phyloP scores from a whole-genome alignment of 2,113 vertebrate species.

The Clarias magur region DNA sequence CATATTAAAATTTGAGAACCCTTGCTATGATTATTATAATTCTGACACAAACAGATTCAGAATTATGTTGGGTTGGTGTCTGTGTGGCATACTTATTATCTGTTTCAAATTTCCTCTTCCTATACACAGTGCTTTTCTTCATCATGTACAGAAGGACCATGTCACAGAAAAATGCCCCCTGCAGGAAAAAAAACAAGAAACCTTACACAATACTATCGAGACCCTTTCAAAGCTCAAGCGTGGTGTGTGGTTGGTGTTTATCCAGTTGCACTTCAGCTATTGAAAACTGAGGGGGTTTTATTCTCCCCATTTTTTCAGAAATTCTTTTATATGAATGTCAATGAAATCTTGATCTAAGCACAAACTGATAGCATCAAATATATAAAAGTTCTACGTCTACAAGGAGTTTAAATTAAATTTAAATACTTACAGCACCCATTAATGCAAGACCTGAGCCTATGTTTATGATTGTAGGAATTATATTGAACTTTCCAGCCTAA shows the following conservation, averaged over 20 bases:
- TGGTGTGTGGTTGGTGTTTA: not conserved
- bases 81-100: conserved; percentile 68
- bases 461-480: conserved; percentile 85
- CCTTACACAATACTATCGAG: not conserved
- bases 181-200: conserved; percentile 36
- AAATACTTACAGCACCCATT: conserved; percentile 85
- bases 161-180: conserved; percentile 89
- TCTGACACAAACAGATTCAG: not conserved
- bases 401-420: not conserved
- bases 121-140: conserved; percentile 82
- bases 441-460: conserved; percentile 83
- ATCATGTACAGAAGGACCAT: conserved; percentile 84
- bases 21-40: not conserved
- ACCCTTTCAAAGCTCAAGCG: not conserved
- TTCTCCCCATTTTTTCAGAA: too few species aligned
- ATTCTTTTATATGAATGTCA: not conserved
- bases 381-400: not conserved
- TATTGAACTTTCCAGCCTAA: conserved; percentile 88
- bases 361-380: not conserved
- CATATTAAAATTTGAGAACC: not conserved
- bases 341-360: not conserved
- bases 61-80: conserved; percentile 14
- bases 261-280: not conserved
- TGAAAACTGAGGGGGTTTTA: not conserved
- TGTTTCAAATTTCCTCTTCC: conserved; percentile 84